Percentiles rank a stretch among this genome's conserved stretches.
Evolutionary conservation across 2,113 vertebrate species (phyloP).

Genomic region (Sciurus niger): DNA sequence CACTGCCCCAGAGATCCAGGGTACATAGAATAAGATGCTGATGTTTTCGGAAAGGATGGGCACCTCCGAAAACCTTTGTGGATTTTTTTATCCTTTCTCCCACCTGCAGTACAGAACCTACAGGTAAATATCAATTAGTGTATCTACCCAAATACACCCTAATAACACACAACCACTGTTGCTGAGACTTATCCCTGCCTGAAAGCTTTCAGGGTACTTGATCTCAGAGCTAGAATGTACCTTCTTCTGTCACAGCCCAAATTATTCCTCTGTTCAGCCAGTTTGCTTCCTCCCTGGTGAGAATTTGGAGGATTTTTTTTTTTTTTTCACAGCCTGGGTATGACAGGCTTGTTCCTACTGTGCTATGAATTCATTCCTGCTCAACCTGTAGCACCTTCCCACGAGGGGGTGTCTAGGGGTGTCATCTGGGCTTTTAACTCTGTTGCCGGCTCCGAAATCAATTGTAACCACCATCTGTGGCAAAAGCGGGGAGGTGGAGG

Average conservation of each 20-base stretch:
- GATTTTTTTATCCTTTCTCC: neutral
- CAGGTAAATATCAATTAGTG: neutral
- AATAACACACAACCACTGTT: neutral
- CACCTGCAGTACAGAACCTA: neutral
- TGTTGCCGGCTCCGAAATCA: conserved; percentile 61
- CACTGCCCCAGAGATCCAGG: neutral
- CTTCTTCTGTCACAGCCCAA: neutral
- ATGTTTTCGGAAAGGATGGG: neutral
- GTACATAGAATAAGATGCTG: neutral
- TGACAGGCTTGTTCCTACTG: conserved; percentile 60
- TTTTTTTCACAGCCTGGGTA: conserved; percentile 34
- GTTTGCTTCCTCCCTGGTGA: neutral
- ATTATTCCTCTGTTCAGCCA: neutral
- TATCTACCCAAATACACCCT: neutral
- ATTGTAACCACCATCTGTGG: conserved; percentile 16
- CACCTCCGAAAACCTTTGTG: neutral
- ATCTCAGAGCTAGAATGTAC: neutral
- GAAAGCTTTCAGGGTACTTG: neutral
- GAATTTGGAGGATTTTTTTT: conserved; percentile 25
- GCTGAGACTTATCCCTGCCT: neutral
- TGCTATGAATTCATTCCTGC: conserved; percentile 44
- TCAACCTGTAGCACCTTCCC: neutral
- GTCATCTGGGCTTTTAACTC: conserved; percentile 55
- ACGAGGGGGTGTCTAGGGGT: neutral
- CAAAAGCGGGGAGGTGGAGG: neutral